Base-by-base conservation (phyloP, 1,140 invertebrate species). In the Ephestia elutella region DNA sequence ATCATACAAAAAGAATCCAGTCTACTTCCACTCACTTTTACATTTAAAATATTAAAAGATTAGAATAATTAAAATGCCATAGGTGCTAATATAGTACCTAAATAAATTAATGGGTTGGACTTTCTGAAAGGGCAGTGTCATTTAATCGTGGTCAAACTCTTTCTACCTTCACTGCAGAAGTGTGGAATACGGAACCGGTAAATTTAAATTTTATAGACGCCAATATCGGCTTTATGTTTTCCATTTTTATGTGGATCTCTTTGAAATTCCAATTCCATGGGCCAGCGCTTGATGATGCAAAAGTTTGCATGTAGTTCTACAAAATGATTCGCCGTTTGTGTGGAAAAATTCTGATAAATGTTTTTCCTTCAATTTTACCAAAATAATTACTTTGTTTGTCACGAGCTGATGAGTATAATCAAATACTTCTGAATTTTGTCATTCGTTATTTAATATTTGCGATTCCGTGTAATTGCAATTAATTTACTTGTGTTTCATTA, bases 161-260 rank as follows among this genome's bases (percentile, higher is more conserved):
- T 44, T 15, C 7, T 15, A 15, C 13, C 38, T n/a, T 32, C 30
- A 44, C 38, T 17, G 15, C 38, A 15, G n/a, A 44, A 44, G 38
- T 44, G 38, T 44, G n/a, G 50, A 53, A 53, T 53, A 53, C 50
- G 50, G 50, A 53, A 25, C 20, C 50, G 50, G 50, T 53, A 53
- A 53, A 53, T 53, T 53, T 53, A 53, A 53, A 53, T 53, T 53
- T 53, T 53, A 53, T 53, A 20, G 19, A 53, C 50, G 50, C 50
- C 50, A 15, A 53, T 53, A 53, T 53, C 50, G 50, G 50, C n/a
- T 53, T 53, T 53, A 53, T 53, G 50, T 53, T 53, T 53, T 25
- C 50, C 19, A 53, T 20, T 20, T 53, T 21, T 53, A 53, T 53
- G 50, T 25, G 50, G 50, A 53, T 21, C 28, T 53, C 50, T 53